Conservation (phyloP, 2,797 vertebrate genomes). For the Aselliscus stoliczkanus region DNA sequence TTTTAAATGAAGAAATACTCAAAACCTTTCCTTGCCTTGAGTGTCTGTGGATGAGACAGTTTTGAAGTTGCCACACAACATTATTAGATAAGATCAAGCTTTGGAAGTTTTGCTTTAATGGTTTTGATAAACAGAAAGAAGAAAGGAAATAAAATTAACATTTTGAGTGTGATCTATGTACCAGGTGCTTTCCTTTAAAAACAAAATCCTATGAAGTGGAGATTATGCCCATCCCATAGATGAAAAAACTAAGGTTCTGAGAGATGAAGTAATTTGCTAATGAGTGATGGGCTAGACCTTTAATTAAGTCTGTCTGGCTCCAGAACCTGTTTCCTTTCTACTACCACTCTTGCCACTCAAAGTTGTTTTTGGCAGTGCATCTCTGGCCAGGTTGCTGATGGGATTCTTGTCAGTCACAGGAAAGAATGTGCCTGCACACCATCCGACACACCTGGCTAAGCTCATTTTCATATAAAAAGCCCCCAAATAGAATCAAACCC, state of each 20-base stretch:
- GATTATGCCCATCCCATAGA: neutral
- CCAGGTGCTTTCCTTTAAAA: neutral
- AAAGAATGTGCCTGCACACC: neutral
- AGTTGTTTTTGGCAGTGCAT: neutral
- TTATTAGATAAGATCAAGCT: neutral
- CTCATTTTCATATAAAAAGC: neutral
- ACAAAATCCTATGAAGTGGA: neutral
- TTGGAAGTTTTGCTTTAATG: neutral
- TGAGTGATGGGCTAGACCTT: neutral
- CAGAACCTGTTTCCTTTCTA: neutral
- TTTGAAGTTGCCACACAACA: neutral
- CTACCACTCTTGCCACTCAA: neutral
- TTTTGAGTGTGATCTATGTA: neutral
- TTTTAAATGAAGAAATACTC: constrained; percentile 5
- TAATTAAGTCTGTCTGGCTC: neutral
- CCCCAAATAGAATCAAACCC: neutral
- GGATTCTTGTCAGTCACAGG: neutral
- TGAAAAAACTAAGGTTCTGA: neutral
- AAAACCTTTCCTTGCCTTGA: neutral
- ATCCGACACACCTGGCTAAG: neutral
- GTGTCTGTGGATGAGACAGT: neutral
- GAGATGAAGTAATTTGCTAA: neutral
- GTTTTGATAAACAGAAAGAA: neutral
- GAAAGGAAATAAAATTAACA: neutral
- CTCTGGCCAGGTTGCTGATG: neutral